These are phyloP conservation scores for Heteromormyrus szaboi DNA, from an alignment of 2,797 vertebrate genomes.

Conservation along the genomic window DNA sequence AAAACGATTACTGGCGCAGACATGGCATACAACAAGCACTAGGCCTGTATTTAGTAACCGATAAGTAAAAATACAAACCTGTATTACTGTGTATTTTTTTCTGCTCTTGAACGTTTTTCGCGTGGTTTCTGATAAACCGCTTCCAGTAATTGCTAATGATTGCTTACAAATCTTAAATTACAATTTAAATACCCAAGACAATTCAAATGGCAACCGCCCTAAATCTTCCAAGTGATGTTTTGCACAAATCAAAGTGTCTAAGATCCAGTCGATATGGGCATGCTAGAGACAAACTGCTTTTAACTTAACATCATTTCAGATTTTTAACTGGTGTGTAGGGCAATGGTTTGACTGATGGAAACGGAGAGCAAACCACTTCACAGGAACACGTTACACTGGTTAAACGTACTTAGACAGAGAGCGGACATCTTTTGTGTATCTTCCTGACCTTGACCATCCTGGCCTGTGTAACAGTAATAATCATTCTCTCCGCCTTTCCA, in stretches of 20 bases:
- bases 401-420: neutral
- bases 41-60: neutral
- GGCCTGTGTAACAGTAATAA: neutral
- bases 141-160: neutral
- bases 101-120: neutral
- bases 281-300: neutral
- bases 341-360: neutral
- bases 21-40: neutral
- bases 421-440: neutral
- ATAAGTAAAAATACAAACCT: neutral
- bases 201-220: neutral
- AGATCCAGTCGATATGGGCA: neutral
- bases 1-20: neutral
- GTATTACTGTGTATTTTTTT: neutral
- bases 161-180: neutral
- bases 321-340: neutral
- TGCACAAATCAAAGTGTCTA: neutral
- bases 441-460: neutral
- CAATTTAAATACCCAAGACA: neutral
- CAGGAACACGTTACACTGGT: neutral
- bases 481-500: conserved; percentile 20
- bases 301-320: neutral
- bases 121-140: neutral
- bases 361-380: neutral
- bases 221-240: neutral